Evolutionary conservation across 2,113 vertebrate species (phyloP), one percentile per base, ranked within the genome.

Genomic region (Phasianus colchicus): DNA sequence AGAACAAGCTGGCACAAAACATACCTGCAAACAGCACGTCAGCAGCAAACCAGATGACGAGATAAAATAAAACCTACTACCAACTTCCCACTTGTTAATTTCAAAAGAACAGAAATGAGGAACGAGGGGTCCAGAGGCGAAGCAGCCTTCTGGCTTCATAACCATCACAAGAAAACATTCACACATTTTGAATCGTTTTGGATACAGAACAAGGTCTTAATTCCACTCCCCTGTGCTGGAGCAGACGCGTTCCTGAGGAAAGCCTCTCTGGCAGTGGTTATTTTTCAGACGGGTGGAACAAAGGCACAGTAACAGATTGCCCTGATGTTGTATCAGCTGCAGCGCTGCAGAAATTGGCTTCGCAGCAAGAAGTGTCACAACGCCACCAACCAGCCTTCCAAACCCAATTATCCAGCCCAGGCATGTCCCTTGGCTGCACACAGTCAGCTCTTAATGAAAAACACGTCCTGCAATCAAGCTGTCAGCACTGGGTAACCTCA

Each of bases 361-460:
- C 89, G 5, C 91, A 87, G 91, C 81, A 54, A 58, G 75, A 86
- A 69, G 42, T 48, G 83, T 81, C 88, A 83, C 87, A 81, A 15
- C 7, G 29, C 55, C 30, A 45, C 64, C 67, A 83, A 83, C 82
- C 10, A 29, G 27, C 57, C 83, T 76, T 77, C 83, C 75, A 71
- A 84, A 93, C 61, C 86, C 90, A 86, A 82, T 81, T 66, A 81
- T 4, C 73, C 79, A 24, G 54, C 65, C 36, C 21, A 80, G 90
- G 48, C 83, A n/a, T 29, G 86, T 60, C 93, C 75, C 83, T 19
- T 2, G 71, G 83, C 93, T 73, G 21, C 57, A 29, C 13, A 4
- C 45, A 76, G 57, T 1, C 11, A 72, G 61, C 57, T 25, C 19
- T 5, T 79, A 63, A 92, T 79, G 58, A 85, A 87, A 77, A 76